Evolutionary conservation across 2,888 invertebrate species (phyloP).

Genomic region (Congeria kusceri): DNA sequence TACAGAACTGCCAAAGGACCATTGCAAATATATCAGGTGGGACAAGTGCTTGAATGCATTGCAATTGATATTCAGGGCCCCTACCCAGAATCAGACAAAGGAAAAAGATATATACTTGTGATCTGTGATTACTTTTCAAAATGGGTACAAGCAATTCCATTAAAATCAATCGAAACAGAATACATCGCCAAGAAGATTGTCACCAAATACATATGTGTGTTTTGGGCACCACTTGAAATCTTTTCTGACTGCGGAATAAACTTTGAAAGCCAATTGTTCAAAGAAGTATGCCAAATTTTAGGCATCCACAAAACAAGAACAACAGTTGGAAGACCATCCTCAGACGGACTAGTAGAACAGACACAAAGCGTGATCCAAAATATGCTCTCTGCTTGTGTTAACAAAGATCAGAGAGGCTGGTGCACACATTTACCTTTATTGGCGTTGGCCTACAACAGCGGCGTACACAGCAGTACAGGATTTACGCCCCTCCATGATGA

Average conservation of each 20-base stretch:
- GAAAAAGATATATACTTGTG: constrained; percentile 9
- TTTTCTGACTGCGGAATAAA: constrained; percentile 5
- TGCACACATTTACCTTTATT: constrained; percentile 36
- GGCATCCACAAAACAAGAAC: constrained; percentile 21
- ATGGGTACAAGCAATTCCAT: constrained; percentile 11
- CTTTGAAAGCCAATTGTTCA: constrained; percentile 12
- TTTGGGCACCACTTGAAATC: constrained; percentile 2
- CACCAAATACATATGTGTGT: background rate
- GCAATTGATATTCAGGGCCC: constrained; percentile 10
- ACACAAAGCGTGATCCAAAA: constrained; percentile 19
- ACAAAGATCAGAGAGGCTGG: constrained; percentile 43
- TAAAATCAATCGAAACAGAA: constrained; percentile 2
- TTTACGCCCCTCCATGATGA: constrained; percentile 15
- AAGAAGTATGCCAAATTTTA: constrained; percentile 7
- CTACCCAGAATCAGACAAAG: background rate
- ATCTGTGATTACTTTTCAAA: background rate
- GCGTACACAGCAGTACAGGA: constrained; percentile 37
- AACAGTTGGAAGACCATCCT: constrained; percentile 3
- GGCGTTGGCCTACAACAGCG: constrained; percentile 37
- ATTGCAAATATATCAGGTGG: constrained; percentile 6
- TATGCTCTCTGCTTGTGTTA: constrained; percentile 42
- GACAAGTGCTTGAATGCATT: constrained; percentile 2
- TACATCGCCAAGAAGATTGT: background rate
- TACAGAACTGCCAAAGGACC: constrained; percentile 9
- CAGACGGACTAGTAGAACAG: constrained; percentile 38